Percentiles rank a stretch among this genome's conserved stretches.
phyloP scores from a whole-genome alignment of 1,140 invertebrate genomes.

The Asbolus verrucosus region DNA sequence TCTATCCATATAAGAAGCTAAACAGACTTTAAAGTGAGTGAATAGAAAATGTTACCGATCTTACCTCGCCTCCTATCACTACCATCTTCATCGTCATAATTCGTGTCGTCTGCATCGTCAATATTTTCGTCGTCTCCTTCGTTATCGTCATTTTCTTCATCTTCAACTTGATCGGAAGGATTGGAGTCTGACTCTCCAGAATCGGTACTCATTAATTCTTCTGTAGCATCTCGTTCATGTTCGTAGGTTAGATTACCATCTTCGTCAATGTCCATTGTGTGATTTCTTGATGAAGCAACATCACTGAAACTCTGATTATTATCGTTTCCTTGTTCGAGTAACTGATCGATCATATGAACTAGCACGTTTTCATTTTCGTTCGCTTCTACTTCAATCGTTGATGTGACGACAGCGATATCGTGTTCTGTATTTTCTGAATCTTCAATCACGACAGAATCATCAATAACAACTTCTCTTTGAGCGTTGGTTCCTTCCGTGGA shows the following conservation, averaged over 20 bases:
- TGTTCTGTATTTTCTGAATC: constrained; percentile 76
- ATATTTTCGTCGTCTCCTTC: constrained; percentile 72
- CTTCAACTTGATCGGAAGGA: constrained; percentile 66
- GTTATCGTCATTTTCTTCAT: constrained; percentile 70
- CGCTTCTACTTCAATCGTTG: constrained; percentile 71
- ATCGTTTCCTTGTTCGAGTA: constrained; percentile 69
- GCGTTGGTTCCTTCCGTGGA: constrained; percentile 67
- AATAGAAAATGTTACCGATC: too few species aligned
- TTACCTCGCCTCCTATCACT: constrained; percentile 53
- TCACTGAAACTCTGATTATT: constrained; percentile 54
- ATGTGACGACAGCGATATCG: constrained; percentile 73
- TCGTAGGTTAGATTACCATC: constrained; percentile 60
- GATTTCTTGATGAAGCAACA: constrained; percentile 52
- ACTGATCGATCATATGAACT: constrained; percentile 78
- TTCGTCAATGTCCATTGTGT: constrained; percentile 64
- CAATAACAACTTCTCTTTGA: constrained; percentile 71
- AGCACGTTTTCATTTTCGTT: constrained; percentile 70
- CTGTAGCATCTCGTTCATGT: constrained; percentile 63
- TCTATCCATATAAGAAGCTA: constrained; percentile 66
- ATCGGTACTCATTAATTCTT: constrained; percentile 71
- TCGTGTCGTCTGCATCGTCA: constrained; percentile 68
- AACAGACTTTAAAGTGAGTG: constrained; percentile 64
- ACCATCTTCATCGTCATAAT: constrained; percentile 64
- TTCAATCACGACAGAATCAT: constrained; percentile 77
- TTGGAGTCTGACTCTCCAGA: constrained; percentile 67